Evolutionary conservation across 2,113 vertebrate species (phyloP).

Genomic region (Ascaphus truei): DNA sequence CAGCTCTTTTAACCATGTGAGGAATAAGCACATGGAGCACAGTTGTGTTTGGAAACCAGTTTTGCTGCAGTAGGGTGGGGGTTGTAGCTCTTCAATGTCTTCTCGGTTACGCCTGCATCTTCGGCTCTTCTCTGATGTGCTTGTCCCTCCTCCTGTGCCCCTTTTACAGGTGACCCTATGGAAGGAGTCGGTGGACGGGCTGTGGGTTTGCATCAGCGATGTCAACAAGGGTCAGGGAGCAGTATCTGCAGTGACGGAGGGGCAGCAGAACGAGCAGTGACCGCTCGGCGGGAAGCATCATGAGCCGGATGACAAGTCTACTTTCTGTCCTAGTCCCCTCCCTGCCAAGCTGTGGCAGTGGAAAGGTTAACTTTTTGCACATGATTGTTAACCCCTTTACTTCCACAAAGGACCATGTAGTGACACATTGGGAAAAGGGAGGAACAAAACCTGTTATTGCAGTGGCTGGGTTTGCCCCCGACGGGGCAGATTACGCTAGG

Average conservation of each 20-base stretch:
- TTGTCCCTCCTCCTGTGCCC: too few relatives aligned
- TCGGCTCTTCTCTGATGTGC: too few relatives aligned
- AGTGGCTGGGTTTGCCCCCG: not conserved
- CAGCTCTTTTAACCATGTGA: too few relatives aligned
- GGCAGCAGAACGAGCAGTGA: constrained; percentile 94
- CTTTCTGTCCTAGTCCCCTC: not conserved
- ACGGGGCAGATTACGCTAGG: not conserved
- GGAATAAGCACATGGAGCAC: too few relatives aligned
- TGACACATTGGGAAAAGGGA: too few relatives aligned
- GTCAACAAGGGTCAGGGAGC: constrained; percentile 95
- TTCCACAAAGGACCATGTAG: not conserved
- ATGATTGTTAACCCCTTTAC: not conserved
- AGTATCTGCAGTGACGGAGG: constrained; percentile 77
- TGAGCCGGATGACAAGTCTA: not conserved
- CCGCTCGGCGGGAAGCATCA: not conserved
- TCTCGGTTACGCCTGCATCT: too few relatives aligned
- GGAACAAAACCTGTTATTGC: too few relatives aligned
- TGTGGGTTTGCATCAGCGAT: constrained; percentile 94
- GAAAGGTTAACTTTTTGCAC: not conserved
- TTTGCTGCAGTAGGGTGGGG: too few relatives aligned
- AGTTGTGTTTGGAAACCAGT: too few relatives aligned
- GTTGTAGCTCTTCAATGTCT: too few relatives aligned
- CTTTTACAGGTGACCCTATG: constrained; percentile 84
- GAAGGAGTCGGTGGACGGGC: constrained; percentile 93
- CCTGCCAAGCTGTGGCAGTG: not conserved